Conservation (phyloP, 1,140 invertebrate genomes). For the Cydia pomonella region DNA sequence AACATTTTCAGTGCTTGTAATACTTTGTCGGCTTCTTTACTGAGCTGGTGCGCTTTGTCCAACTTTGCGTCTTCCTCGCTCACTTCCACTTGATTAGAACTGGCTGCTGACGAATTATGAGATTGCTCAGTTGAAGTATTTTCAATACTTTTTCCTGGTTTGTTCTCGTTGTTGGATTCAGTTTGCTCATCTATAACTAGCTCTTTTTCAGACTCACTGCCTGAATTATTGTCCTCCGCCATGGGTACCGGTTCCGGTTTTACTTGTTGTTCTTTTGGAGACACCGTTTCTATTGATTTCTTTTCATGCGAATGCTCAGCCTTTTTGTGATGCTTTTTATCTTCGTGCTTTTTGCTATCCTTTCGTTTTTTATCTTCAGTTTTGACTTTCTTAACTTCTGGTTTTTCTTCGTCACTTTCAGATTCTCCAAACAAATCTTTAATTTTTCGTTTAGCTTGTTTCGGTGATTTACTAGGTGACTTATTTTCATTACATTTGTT, state of each 20-base stretch:
- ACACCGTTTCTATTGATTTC: background rate
- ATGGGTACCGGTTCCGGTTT: background rate
- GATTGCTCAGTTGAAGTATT: constrained; percentile 32
- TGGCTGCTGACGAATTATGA: constrained; percentile 19
- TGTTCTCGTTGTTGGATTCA: constrained; percentile 38
- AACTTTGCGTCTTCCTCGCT: constrained; percentile 49
- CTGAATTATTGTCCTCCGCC: constrained; percentile 34
- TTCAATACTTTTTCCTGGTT: constrained; percentile 29
- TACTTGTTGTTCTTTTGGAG: background rate
- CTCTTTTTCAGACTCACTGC: constrained; percentile 54
- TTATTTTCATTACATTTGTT: background rate
- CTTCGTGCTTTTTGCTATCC: constrained; percentile 9
- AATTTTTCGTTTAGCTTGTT: constrained; percentile 73
- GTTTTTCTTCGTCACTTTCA: constrained; percentile 59
- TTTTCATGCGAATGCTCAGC: constrained; percentile 18
- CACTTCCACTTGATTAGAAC: constrained; percentile 11
- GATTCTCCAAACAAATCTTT: constrained; percentile 77
- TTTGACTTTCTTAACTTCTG: constrained; percentile 45
- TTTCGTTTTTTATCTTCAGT: constrained; percentile 44
- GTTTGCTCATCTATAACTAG: constrained; percentile 51
- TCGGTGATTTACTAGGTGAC: constrained; percentile 49
- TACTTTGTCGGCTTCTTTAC: constrained; percentile 66
- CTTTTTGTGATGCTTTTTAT: constrained; percentile 19
- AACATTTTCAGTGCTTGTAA: constrained; percentile 34
- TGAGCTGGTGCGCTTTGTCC: constrained; percentile 66